Evolutionary conservation across 1,140 invertebrate species (phyloP).

Genomic region (Laupala kohalensis): DNA sequence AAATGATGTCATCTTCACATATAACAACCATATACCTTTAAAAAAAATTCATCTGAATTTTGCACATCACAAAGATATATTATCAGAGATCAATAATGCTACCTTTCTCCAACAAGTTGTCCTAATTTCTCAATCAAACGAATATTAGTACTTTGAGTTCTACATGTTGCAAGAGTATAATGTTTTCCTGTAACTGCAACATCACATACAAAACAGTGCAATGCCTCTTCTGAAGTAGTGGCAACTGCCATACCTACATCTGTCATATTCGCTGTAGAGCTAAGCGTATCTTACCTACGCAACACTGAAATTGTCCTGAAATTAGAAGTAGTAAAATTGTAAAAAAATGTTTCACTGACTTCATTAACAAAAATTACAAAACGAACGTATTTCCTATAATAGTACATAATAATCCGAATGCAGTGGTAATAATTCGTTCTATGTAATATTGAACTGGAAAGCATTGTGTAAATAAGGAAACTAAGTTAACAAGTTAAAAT

Average conservation of each 20-base stretch:
- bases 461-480: background rate
- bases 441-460: background rate
- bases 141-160: constrained; percentile 26
- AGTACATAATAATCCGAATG: too few species aligned
- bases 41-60: constrained; percentile 4
- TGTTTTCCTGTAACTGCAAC: constrained; percentile 22
- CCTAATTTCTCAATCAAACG: constrained; percentile 30
- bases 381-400: background rate
- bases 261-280: background rate
- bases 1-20: constrained; percentile 32
- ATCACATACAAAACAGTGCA: constrained; percentile 29
- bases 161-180: constrained; percentile 27
- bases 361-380: background rate
- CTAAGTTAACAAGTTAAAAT: background rate
- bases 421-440: background rate
- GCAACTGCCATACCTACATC: background rate
- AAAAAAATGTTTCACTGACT: background rate
- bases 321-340: background rate
- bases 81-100: constrained; percentile 10
- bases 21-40: constrained; percentile 31
- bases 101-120: constrained; percentile 31
- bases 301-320: background rate
- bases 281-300: background rate
- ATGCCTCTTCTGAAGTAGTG: background rate
- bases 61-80: background rate